Evolutionary conservation across 2,797 vertebrate species (phyloP), one percentile per base, ranked within the genome.

Genomic region (Toxotes lorentzi): DNA sequence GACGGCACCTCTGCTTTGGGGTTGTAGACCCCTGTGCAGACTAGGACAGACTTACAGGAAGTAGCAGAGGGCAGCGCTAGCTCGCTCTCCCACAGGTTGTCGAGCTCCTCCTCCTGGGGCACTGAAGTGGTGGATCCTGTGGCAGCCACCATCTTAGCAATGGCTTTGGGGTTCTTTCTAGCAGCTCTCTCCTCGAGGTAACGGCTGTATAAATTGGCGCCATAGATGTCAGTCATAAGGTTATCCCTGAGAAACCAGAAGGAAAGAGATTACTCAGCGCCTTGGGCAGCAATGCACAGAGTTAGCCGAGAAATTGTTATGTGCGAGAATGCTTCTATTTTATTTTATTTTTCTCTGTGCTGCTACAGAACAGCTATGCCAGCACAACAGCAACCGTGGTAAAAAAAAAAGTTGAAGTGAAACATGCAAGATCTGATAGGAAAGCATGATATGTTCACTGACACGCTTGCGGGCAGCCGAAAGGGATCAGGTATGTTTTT

Each of bases 151-250:
- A 94, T 75, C 88, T 95, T 92, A 3, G 93, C 90, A 0, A 94
- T 54, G 14, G 92, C 89, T 89, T 94, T 93, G 51, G 92, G 83
- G 80, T 91, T 92, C 83, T 91, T 91, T 34, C 88, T 86, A 0
- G 88, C 69, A 3, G 56, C 76, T 51, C 91, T 89, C 76, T 97
- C 94, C 70, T 96, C 84, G 71, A 98, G 96, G 90, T 95, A 96
- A 74, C 96, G 96, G 84, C 96, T 97, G 94, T 97, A 98, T 27
- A 98, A 95, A 77, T 98, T 98, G 70, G 97, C 97, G 23, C 97
- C 97, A 0, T 97, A 98, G 71, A 98, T 96, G 41, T 97, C 97
- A 0, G 97, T 97, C 97, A 98, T 98, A n/a, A 97, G 87, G 48
- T 98, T 98, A 85, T 98, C 97, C 66, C 97, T 97, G 84, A 53